Conservation (phyloP, 2,888 invertebrate species). For the Notodonta ziczac region DNA sequence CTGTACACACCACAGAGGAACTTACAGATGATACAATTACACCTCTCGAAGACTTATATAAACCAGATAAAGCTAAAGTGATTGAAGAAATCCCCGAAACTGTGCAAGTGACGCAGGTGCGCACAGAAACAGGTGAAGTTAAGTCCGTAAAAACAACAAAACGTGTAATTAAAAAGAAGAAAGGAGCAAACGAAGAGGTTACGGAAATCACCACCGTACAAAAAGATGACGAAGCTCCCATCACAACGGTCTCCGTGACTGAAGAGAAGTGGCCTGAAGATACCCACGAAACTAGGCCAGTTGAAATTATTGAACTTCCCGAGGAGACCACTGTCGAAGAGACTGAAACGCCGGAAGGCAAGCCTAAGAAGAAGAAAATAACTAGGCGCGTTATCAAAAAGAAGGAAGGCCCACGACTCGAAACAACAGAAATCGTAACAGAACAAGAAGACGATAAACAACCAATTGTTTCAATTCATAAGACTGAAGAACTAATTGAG, state of each 20-base stretch:
- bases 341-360: conserved; percentile 49
- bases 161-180: conserved; percentile 60
- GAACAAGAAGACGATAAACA: conserved; percentile 26
- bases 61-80: background rate
- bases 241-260: conserved; percentile 52
- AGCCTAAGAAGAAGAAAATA: conserved; percentile 41
- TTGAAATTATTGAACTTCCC: conserved; percentile 46
- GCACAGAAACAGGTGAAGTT: conserved; percentile 54
- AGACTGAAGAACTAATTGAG: conserved; percentile 33
- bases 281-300: background rate
- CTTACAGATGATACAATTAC: conserved; percentile 9
- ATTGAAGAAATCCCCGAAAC: conserved; percentile 17
- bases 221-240: conserved; percentile 60
- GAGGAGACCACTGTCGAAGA: conserved; percentile 54
- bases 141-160: conserved; percentile 47
- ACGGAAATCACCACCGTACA: conserved; percentile 76
- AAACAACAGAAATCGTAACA: conserved; percentile 35
- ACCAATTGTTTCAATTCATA: conserved; percentile 63
- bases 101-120: conserved; percentile 15
- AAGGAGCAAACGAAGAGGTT: conserved; percentile 69
- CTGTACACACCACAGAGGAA: conserved; percentile 41
- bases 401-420: conserved; percentile 57
- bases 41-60: conserved; percentile 2
- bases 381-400: conserved; percentile 65
- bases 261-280: conserved; percentile 58